Evolutionary conservation across 1,140 invertebrate genomes (phyloP).

Genomic region (Hycleus cichorii): DNA sequence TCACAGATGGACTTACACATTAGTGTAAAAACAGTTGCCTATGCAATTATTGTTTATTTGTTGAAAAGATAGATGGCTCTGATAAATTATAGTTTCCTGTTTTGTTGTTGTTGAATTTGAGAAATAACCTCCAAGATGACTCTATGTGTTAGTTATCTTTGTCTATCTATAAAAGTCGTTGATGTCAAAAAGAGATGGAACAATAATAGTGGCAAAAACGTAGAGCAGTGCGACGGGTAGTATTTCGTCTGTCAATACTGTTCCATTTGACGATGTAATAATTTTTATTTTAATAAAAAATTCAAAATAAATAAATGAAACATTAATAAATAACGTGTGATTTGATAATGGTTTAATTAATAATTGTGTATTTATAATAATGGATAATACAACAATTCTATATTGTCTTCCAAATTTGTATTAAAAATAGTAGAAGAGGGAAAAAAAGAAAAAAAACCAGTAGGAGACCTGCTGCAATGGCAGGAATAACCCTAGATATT

Average conservation of each 20-base stretch:
- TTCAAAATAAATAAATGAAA: neutral
- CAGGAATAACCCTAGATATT: conserved; percentile 30
- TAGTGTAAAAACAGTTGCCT: no score
- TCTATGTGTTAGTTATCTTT: neutral
- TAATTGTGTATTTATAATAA: conserved; percentile 2
- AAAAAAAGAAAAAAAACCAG: conserved; percentile 2
- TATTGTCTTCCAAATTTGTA: neutral
- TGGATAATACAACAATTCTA: conserved; percentile 3
- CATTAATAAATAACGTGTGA: neutral
- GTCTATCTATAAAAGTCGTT: no score
- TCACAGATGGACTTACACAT: no score
- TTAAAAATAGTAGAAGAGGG: neutral
- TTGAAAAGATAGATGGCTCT: no score
- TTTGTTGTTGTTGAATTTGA: neutral
- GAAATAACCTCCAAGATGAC: neutral
- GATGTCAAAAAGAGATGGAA: conserved; percentile 3
- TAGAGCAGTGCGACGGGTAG: conserved; percentile 8
- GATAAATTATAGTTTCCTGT: neutral
- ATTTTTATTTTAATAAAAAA: conserved; percentile 7
- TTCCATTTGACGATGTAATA: conserved; percentile 5
- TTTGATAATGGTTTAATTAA: neutral
- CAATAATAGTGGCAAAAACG: conserved; percentile 14
- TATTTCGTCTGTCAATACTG: conserved; percentile 17
- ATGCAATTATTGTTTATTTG: no score
- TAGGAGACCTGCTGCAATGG: conserved; percentile 36